Percentiles rank a stretch among this genome's conserved stretches.
phyloP scores from a whole-genome alignment of 2,888 invertebrate species.

The Acleris holmiana region DNA sequence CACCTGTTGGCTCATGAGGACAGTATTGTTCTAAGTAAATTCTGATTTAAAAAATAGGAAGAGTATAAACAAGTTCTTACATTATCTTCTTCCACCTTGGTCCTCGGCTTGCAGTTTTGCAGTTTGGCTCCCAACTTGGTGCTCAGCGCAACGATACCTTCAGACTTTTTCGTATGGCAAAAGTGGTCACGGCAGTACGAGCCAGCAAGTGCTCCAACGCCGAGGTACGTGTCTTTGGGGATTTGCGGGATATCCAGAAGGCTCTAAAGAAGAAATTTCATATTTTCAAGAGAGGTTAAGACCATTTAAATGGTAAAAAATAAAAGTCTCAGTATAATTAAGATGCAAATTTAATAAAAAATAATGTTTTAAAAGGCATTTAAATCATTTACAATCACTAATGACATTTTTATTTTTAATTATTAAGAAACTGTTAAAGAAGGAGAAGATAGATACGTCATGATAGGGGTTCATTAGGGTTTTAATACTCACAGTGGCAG shows the following conservation, averaged over 20 bases:
- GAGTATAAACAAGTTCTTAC: conserved; percentile 55
- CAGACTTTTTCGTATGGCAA: conserved; percentile 77
- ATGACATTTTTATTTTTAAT: no score
- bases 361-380: no score
- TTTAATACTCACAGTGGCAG: conserved; percentile 83
- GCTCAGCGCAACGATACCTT: conserved; percentile 86
- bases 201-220: conserved; percentile 89
- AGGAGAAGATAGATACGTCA: no score
- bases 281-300: background rate
- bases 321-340: background rate
- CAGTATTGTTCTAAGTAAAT: no score
- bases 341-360: no score
- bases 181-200: conserved; percentile 88
- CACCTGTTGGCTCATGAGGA: no score
- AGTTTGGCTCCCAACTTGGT: conserved; percentile 87
- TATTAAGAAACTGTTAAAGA: no score
- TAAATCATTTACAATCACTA: no score
- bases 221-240: conserved; percentile 88
- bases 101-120: conserved; percentile 87
- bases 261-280: conserved; percentile 54
- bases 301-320: background rate
- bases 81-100: conserved; percentile 87
- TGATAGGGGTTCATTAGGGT: no score
- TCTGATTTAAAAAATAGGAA: no score
- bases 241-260: conserved; percentile 85